These are phyloP conservation scores for Coenonympha glycerion DNA, from an alignment of 2,888 invertebrate species.

Conservation along the genomic window DNA sequence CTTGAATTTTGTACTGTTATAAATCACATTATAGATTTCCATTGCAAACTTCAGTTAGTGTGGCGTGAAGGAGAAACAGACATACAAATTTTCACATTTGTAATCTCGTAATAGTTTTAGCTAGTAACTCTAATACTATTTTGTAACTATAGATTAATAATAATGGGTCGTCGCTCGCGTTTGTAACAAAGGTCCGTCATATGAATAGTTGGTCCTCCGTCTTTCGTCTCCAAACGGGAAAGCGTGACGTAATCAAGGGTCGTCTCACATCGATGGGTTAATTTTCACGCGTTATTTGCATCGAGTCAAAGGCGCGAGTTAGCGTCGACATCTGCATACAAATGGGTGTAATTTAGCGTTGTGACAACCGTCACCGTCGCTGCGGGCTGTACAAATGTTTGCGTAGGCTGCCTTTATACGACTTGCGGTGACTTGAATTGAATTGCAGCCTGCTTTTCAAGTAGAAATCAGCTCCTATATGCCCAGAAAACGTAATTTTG, in stretches of 20 bases:
- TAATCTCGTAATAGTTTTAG: too few species aligned
- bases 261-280: slow-evolving; percentile 61
- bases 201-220: slow-evolving; percentile 10
- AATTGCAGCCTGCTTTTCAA: too few species aligned
- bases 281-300: slow-evolving; percentile 69
- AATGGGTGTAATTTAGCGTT: slow-evolving; percentile 69
- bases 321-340: slow-evolving; percentile 66
- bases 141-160: too few species aligned
- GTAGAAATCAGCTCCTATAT: too few species aligned
- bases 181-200: slow-evolving; percentile 4
- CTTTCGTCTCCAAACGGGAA: slow-evolving; percentile 4
- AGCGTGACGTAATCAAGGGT: slow-evolving; percentile 27
- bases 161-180: too few species aligned
- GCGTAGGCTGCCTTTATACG: slow-evolving; percentile 34
- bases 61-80: too few species aligned
- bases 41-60: too few species aligned
- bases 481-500: too few species aligned
- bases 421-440: slow-evolving; percentile 22
- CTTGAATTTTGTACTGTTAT: too few species aligned
- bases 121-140: too few species aligned
- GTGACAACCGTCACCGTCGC: slow-evolving; percentile 63
- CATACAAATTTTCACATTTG: too few species aligned
- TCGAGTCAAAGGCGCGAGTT: slow-evolving; percentile 57
- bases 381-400: slow-evolving; percentile 63
- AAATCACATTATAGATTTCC: too few species aligned